Base-by-base conservation (phyloP, 2,797 vertebrate genomes). In the Sorex maritimensis region DNA sequence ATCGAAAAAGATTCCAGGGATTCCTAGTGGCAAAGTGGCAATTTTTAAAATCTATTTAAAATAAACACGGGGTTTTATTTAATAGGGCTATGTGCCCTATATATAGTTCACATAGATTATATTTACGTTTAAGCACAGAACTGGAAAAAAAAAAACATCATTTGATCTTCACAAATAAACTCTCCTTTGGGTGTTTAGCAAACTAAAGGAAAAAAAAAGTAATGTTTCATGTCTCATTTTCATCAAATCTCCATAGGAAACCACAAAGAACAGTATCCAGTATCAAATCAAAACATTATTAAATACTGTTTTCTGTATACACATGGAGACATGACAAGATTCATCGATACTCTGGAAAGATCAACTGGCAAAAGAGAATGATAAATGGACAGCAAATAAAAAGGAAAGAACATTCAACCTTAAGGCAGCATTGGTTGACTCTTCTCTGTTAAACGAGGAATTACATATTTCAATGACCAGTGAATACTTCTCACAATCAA, bases 151-250 rank as follows among this genome's bases (percentile, higher is more conserved):
- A 91, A 93, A 92, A 87, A 85, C 10, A 93, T 41, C 65, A 69
- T 52, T 69, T 80, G 68, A 44, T 93, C 83, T 81, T 65, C 34
- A 92, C 30, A 93, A 94, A 94, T 77, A 68, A 92, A 92, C 85
- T 81, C 67, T 85, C 92, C 94, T 95, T 93, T 95, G 93, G 88
- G 68, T 94, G 52, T 74, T 94, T 28, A 91, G 91, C 92, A 86
- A 95, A 86, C 23, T 17, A 85, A 92, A 87, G 71, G 52, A 77
- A 95, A 92, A 49, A 52, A 44, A 26, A 67, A 15, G 69, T 92
- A 68, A 81, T 49, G 46, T 24, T 91, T 91, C 75, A 55, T 65
- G 49, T 87, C 81, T 92, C 71, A 88, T 95, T 79, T 74, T 81
- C 92, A 95, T 69, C 15, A 63, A 92, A 92, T 86, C 77, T 12